Percentiles rank a stretch among this genome's conserved stretches.
Conservation (phyloP, 2,888 invertebrate species). For the Morinoia aosen region DNA sequence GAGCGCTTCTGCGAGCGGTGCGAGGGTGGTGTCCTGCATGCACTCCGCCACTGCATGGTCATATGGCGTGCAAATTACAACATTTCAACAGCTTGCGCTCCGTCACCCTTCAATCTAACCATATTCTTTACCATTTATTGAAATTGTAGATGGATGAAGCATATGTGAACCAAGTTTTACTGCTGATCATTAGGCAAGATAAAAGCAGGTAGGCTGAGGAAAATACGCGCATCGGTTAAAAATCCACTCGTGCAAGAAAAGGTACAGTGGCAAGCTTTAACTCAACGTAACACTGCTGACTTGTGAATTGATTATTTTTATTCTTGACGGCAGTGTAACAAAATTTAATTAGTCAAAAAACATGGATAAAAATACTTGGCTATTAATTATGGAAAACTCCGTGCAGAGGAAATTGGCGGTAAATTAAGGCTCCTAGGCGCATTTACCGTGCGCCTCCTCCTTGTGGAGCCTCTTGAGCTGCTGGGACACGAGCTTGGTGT, state of each 20-base stretch:
- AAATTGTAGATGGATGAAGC: neutral
- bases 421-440: too few species aligned
- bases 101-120: neutral
- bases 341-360: too few species aligned
- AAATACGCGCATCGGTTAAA: too few species aligned
- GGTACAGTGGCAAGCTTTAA: too few species aligned
- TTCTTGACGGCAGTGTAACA: too few species aligned
- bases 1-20: conserved; percentile 36
- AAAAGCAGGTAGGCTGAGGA: neutral
- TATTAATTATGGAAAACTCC: too few species aligned
- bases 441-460: neutral
- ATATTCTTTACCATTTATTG: neutral
- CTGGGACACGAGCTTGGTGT: conserved; percentile 81
- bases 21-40: conserved; percentile 46
- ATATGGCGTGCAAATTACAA: neutral
- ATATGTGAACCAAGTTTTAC: neutral
- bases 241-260: too few species aligned
- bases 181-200: neutral
- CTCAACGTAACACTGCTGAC: too few species aligned
- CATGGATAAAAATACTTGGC: too few species aligned
- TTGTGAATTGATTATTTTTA: too few species aligned
- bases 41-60: neutral
- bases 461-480: conserved; percentile 71
- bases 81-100: neutral
- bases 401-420: too few species aligned